Conservation (phyloP, 2,113 vertebrate species). For the Pipra filicauda region DNA sequence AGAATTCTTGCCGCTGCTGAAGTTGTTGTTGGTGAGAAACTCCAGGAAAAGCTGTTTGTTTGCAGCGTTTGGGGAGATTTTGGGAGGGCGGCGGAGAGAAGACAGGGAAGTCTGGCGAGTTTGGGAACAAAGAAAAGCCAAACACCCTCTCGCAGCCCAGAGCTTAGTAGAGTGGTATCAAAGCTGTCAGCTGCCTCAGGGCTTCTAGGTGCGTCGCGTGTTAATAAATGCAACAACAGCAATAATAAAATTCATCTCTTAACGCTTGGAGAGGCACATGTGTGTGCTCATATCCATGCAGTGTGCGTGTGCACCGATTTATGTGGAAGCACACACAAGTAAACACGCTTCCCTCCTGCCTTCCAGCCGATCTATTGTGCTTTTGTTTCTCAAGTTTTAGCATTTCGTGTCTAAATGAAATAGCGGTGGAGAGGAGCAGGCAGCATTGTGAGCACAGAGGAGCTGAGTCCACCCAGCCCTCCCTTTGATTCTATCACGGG, state of each 20-base stretch:
- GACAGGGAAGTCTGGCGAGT: not conserved
- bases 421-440: not conserved
- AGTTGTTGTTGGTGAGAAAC: not conserved
- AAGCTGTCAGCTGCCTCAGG: not conserved
- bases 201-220: not conserved
- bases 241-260: not conserved
- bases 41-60: not conserved
- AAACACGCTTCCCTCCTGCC: not conserved
- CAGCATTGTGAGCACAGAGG: slow-evolving; percentile 72
- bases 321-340: not conserved
- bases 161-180: not conserved
- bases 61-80: not conserved
- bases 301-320: not conserved
- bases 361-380: not conserved
- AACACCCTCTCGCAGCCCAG: not conserved
- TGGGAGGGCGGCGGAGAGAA: not conserved
- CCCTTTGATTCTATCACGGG: slow-evolving; percentile 87
- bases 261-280: not conserved
- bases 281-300: not conserved
- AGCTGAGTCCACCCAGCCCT: slow-evolving; percentile 79
- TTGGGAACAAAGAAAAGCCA: slow-evolving; percentile 21
- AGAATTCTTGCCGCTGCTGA: not conserved
- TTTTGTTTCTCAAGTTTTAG: slow-evolving; percentile 54
- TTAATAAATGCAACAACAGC: slow-evolving; percentile 16
- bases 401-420: not conserved